Percentiles rank a stretch among this genome's conserved stretches.
phyloP scores from a whole-genome alignment of 2,113 vertebrate species.

The Zosterops lateralis region DNA sequence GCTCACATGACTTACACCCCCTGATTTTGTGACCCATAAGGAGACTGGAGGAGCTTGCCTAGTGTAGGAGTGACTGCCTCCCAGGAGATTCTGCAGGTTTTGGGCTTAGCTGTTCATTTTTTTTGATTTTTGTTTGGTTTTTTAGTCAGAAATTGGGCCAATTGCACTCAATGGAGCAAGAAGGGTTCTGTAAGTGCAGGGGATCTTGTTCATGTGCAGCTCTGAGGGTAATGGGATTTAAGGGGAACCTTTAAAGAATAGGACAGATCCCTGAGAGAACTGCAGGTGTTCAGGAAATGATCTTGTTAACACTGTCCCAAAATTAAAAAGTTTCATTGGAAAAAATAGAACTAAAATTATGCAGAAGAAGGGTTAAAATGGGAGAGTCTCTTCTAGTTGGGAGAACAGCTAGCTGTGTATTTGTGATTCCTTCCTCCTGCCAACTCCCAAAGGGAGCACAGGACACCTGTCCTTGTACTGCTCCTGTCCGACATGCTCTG shows the following conservation, averaged over 20 bases:
- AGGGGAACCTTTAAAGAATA: neutral
- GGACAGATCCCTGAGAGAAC: neutral
- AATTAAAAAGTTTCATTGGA: neutral
- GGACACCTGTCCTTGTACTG: neutral
- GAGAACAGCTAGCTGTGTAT: neutral
- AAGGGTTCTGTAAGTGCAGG: neutral
- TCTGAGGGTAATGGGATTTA: neutral
- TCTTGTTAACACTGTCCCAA: neutral
- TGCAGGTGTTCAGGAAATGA: neutral
- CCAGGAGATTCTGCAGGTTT: neutral
- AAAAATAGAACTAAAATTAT: neutral
- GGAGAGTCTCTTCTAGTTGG: neutral
- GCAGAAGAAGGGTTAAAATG: neutral
- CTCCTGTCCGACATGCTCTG: accelerated
- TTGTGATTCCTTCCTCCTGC: neutral
- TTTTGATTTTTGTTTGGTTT: neutral
- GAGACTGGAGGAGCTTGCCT: neutral
- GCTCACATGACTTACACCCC: neutral
- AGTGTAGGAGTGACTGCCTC: neutral
- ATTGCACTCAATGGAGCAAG: neutral
- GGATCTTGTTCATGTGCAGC: neutral
- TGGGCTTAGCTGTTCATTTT: neutral
- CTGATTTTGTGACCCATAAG: neutral
- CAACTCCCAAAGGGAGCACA: neutral
- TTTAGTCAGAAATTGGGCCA: neutral